Conservation (phyloP, 2,888 invertebrate species). For the Tinea trinotella region DNA sequence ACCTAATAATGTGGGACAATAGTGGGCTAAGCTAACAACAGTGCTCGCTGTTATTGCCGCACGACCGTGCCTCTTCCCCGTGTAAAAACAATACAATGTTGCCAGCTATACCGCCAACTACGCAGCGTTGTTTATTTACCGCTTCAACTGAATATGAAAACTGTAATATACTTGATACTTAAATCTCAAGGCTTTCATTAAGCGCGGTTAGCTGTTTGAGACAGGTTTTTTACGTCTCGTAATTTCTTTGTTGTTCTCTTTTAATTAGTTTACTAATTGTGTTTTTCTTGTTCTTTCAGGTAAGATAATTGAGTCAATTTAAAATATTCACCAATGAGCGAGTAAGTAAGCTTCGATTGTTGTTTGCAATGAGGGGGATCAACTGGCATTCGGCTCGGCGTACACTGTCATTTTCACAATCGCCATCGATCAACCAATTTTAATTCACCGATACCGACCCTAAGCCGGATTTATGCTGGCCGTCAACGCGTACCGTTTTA, state of each 20-base stretch:
- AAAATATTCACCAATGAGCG: neutral
- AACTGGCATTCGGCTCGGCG: constrained; percentile 41
- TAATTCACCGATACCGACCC: constrained; percentile 42
- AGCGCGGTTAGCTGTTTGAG: neutral
- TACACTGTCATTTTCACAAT: constrained; percentile 41
- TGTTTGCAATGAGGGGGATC: constrained; percentile 29
- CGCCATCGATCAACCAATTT: constrained; percentile 42
- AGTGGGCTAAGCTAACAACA: constrained; percentile 58
- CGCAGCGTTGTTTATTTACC: constrained; percentile 1
- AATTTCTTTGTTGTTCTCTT: neutral
- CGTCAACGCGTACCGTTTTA: constrained; percentile 31
- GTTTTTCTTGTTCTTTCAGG: constrained; percentile 17
- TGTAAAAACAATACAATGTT: constrained; percentile 47
- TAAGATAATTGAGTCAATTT: constrained; percentile 6
- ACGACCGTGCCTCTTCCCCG: constrained; percentile 50
- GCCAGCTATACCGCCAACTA: constrained; percentile 5
- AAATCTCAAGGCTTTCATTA: neutral
- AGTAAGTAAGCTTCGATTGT: constrained; percentile 1
- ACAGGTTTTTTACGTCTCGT: neutral
- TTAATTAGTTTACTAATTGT: constrained; percentile 8
- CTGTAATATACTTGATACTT: constrained; percentile 13
- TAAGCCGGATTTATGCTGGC: constrained; percentile 44
- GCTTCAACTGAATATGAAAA: constrained; percentile 16
- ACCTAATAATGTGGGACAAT: constrained; percentile 62
- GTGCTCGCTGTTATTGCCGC: constrained; percentile 53